These are phyloP conservation scores for Agapornis canus DNA, from an alignment of 2,797 vertebrate species.

Conservation along the genomic window DNA sequence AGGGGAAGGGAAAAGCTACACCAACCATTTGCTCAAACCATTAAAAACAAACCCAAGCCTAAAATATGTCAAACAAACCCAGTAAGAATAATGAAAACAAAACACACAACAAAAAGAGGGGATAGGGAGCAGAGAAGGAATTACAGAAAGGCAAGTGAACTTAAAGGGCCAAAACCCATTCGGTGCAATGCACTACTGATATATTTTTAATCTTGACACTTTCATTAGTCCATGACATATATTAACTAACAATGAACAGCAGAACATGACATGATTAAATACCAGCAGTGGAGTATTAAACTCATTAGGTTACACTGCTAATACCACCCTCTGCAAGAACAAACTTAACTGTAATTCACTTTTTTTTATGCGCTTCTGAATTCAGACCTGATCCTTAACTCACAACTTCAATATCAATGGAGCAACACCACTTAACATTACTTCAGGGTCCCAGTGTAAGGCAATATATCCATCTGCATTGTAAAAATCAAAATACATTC, in stretches of 20 bases:
- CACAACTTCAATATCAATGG: not conserved
- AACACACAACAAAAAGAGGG: not conserved
- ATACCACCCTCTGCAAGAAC: constrained; percentile 8
- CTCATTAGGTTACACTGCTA: constrained; percentile 34
- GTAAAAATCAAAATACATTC: not conserved
- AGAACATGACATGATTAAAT: constrained; percentile 54
- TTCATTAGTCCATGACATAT: constrained; percentile 54
- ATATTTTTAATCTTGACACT: constrained; percentile 65
- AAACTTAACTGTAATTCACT: not conserved
- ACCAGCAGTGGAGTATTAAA: constrained; percentile 33
- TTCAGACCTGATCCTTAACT: not conserved
- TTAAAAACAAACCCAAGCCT: not conserved
- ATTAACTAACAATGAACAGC: constrained; percentile 57
- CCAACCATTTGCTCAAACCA: not conserved
- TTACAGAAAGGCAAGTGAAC: not conserved
- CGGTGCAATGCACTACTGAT: not conserved
- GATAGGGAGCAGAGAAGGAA: not conserved
- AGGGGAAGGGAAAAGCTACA: not conserved
- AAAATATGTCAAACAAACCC: not conserved
- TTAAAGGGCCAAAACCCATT: not conserved
- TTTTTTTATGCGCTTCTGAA: not conserved
- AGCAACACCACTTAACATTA: not conserved
- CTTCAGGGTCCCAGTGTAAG: not conserved
- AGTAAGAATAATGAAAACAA: not conserved
- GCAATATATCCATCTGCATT: accelerated